A percentile compares a stretch with the other conserved stretches of the same genome.
Conservation (phyloP, 64 coral and sea anemone species). For the Catalaphyllia jardinei region DNA sequence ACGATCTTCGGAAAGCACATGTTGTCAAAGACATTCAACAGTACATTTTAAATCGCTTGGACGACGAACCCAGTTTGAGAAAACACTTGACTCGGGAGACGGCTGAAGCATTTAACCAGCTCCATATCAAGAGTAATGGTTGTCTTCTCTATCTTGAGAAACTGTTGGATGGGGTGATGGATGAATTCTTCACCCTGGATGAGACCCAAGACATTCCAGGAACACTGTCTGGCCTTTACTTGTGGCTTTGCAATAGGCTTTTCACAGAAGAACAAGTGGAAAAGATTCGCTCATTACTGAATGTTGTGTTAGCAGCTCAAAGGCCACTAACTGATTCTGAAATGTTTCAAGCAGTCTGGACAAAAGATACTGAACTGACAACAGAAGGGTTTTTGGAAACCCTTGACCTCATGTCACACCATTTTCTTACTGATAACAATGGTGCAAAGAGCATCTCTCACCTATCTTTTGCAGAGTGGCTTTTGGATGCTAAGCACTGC, state of each 20-base stretch:
- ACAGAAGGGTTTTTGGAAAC: slow-evolving; percentile 57
- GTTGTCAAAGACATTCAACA: slow-evolving; percentile 96
- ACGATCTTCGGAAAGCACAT: slow-evolving; percentile 95
- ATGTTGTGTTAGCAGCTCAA: slow-evolving; percentile 91
- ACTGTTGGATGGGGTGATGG: slow-evolving; percentile 82
- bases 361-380: slow-evolving; percentile 60
- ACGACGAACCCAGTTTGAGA: slow-evolving; percentile 77
- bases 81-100: slow-evolving; percentile 89
- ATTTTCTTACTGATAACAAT: slow-evolving; percentile 49
- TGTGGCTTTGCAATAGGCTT: slow-evolving; percentile 92
- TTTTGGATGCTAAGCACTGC: slow-evolving; percentile 95
- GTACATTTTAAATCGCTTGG: slow-evolving; percentile 94
- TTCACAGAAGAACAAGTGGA: slow-evolving; percentile 87
- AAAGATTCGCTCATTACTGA: slow-evolving; percentile 65
- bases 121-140: slow-evolving; percentile 98
- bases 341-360: slow-evolving; percentile 87
- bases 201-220: slow-evolving; percentile 92
- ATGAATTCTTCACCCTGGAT: slow-evolving; percentile 84
- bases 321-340: slow-evolving; percentile 77
- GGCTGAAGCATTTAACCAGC: slow-evolving; percentile 94
- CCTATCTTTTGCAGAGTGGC: slow-evolving; percentile 96
- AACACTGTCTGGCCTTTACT: slow-evolving; percentile 86
- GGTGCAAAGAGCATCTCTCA: slow-evolving; percentile 85
- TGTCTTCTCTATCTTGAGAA: slow-evolving; percentile 98
- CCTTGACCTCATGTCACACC: slow-evolving; percentile 71